Percentiles rank a stretch among this genome's conserved stretches.
phyloP scores from a whole-genome alignment of 2,888 invertebrate genomes.

The Tryphoninae sp. region DNA sequence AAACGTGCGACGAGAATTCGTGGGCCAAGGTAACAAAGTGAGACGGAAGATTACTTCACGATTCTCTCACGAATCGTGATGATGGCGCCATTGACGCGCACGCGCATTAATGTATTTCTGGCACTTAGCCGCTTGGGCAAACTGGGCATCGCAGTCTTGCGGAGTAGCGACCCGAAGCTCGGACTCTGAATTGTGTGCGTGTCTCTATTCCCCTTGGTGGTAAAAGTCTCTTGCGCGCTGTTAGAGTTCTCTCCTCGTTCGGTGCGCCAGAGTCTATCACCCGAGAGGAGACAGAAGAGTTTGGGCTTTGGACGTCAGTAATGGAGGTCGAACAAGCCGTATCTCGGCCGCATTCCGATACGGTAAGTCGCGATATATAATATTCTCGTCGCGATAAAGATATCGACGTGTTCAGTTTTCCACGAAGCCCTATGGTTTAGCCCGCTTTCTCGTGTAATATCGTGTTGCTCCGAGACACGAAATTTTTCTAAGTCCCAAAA shows the following conservation, averaged over 20 bases:
- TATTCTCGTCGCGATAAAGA: constrained; percentile 12
- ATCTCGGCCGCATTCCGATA: constrained; percentile 72
- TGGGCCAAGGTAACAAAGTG: not conserved
- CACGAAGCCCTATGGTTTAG: constrained; percentile 58
- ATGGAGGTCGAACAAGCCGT: constrained; percentile 78
- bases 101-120: constrained; percentile 84
- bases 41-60: not conserved
- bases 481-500: constrained; percentile 92
- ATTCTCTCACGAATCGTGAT: constrained; percentile 29
- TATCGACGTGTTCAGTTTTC: constrained; percentile 67
- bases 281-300: constrained; percentile 40
- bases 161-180: constrained; percentile 51
- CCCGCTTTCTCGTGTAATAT: constrained; percentile 83
- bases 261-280: constrained; percentile 73
- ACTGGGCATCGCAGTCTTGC: constrained; percentile 48
- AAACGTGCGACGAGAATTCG: not conserved
- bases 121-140: constrained; percentile 82
- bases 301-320: constrained; percentile 69
- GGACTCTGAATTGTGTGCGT: constrained; percentile 31
- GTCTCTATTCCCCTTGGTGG: constrained; percentile 47
- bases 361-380: constrained; percentile 72
- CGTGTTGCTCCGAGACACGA: constrained; percentile 80
- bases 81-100: constrained; percentile 79
- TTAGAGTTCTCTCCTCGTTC: constrained; percentile 60
- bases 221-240: constrained; percentile 45